These are phyloP conservation scores for Proisotoma minuta DNA, from an alignment of 2,888 invertebrate species.

Conservation along the genomic window DNA sequence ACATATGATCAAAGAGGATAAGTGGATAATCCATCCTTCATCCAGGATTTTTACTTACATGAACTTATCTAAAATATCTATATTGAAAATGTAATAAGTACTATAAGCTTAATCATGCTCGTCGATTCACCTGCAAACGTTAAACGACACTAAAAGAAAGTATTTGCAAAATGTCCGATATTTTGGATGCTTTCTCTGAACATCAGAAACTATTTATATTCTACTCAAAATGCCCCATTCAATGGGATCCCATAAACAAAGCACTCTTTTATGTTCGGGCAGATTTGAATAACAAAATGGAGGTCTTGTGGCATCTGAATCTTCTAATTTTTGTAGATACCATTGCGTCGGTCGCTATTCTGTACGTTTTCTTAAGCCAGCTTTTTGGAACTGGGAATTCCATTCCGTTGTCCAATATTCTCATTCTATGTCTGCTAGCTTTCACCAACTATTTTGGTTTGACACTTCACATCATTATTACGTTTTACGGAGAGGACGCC, in stretches of 20 bases:
- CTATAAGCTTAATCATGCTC: too few species aligned
- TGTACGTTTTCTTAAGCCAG: neutral
- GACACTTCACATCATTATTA: neutral
- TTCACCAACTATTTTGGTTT: neutral
- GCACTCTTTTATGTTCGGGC: too few species aligned
- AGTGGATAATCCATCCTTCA: too few species aligned
- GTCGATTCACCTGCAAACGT: too few species aligned
- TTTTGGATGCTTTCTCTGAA: neutral
- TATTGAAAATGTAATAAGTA: too few species aligned
- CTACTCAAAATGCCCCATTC: neutral
- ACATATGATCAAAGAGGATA: too few species aligned
- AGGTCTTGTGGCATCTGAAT: neutral
- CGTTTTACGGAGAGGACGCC: neutral
- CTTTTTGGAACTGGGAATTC: neutral
- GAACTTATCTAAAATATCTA: too few species aligned
- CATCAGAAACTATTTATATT: neutral
- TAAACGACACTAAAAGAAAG: too few species aligned
- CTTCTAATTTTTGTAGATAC: neutral
- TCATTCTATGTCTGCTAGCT: neutral
- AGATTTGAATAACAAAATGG: too few species aligned
- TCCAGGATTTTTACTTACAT: too few species aligned
- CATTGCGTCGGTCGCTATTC: neutral
- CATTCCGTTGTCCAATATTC: neutral
- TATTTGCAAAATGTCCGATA: neutral
- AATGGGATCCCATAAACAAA: too few species aligned